These are phyloP conservation scores for Amia ocellicauda DNA, from an alignment of 2,113 vertebrate genomes.

Conservation along the genomic window DNA sequence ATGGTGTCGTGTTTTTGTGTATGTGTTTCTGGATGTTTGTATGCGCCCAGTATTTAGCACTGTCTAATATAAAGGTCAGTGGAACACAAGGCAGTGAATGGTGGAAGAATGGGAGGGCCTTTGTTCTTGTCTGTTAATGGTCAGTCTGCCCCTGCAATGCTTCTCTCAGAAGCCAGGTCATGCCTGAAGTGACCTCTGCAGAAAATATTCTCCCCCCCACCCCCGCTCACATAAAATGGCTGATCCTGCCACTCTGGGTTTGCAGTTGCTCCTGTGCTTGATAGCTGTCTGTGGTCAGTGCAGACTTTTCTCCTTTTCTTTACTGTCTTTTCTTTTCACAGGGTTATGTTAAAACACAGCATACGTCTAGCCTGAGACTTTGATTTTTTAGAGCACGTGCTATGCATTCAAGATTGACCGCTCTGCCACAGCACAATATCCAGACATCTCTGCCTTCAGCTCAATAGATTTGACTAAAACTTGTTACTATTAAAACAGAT, in stretches of 20 bases:
- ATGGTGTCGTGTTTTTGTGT: too few species aligned
- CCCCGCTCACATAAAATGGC: conserved; percentile 28
- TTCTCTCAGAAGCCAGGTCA: conserved; percentile 65
- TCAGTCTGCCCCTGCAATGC: conserved; percentile 52
- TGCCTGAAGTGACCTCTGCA: conserved; percentile 53
- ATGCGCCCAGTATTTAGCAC: not conserved
- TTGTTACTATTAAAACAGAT: too few species aligned
- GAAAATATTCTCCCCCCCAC: not conserved
- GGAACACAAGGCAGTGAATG: not conserved
- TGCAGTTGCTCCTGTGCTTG: not conserved
- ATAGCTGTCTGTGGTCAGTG: not conserved
- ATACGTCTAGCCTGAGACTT: too few species aligned
- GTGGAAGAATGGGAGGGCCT: conserved; percentile 11
- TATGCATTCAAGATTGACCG: too few species aligned
- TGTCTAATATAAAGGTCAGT: not conserved
- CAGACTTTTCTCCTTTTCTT: not conserved
- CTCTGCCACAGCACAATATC: too few species aligned
- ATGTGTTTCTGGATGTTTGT: not conserved
- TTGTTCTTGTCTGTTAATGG: conserved; percentile 49
- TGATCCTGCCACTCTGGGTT: conserved; percentile 15
- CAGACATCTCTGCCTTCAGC: too few species aligned
- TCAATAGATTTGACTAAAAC: too few species aligned
- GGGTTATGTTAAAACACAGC: too few species aligned
- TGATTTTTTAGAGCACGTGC: too few species aligned
- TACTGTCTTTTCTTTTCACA: too few species aligned